Evolutionary conservation across 2,888 invertebrate species (phyloP), one percentile per base, ranked within the genome.

Genomic region (Aspidiotus rigidus): DNA sequence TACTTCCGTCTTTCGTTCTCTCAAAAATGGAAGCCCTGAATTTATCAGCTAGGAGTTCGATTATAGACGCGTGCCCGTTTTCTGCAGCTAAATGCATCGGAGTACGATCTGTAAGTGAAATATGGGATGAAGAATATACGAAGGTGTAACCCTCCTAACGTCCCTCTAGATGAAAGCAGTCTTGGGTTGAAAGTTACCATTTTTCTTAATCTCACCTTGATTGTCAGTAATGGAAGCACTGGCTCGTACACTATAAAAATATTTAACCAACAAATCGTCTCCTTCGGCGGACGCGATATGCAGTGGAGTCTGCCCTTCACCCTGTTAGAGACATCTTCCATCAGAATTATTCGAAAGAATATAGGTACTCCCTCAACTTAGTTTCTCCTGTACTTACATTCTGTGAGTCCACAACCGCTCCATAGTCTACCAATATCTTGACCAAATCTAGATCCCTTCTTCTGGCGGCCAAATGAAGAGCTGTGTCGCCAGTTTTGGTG

Each of bases 41-140:
- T 80, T 98, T 98, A 78, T 99, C 98, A 0, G 95, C 93, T 64
- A 99, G 81, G 7, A 96, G 84, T 78, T 99, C 98, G 71, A 99
- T 98, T 75, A 97, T 88, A 67, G 86, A 86, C 1, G 97, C 97
- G 78, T 97, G 94, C 0, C 99, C 99, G 76, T 93, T 89, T 80
- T 98, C 98, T 0, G 98, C 97, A 13, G 99, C 99, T 76, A 98
- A 82, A 79, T 98, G 97, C 84, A 98, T 90, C 0, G 98, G 95
- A 2, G 96, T 96, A 61, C 97, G 87, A 80, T 99, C 98, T 84
- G 79, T n/a, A 61, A 62, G 71, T 67, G 15, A 39, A 54, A 55
- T 2, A 11, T n/a, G 2, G 49, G n/a, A 49, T 44, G 49, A 44
- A n/a, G 28, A 61, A 28, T 11, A 44, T 11, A 44, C 11, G 6